Conservation (phyloP, 1,140 invertebrate species). For the Drosophila tsacasi region DNA sequence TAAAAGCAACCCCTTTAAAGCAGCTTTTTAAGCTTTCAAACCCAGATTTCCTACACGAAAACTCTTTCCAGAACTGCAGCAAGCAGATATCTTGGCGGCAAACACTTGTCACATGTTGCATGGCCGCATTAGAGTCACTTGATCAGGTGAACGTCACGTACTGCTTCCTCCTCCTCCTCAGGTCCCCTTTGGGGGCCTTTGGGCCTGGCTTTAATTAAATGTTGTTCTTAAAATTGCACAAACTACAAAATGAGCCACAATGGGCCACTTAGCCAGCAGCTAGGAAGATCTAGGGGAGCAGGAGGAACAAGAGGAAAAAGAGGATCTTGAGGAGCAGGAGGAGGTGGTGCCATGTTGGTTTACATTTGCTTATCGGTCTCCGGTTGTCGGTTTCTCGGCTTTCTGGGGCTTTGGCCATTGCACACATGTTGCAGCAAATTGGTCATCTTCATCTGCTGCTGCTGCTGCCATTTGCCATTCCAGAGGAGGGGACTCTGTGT, state of each 20-base stretch:
- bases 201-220: slow-evolving; percentile 71
- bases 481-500: neutral
- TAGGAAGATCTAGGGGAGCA: neutral
- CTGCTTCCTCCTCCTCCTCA: slow-evolving; percentile 4
- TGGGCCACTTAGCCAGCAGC: slow-evolving; percentile 63
- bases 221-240: slow-evolving; percentile 77
- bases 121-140: slow-evolving; percentile 40
- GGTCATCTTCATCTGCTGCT: slow-evolving; percentile 71
- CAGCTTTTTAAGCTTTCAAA: neutral
- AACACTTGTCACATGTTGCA: slow-evolving; percentile 23
- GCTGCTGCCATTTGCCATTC: slow-evolving; percentile 53
- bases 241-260: slow-evolving; percentile 79
- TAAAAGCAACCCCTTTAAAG: neutral
- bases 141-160: slow-evolving; percentile 67
- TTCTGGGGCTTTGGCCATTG: slow-evolving; percentile 29
- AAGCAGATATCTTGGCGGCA: slow-evolving; percentile 11
- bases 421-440: slow-evolving; percentile 74
- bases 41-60: neutral
- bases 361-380: slow-evolving; percentile 69
- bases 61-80: neutral
- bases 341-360: slow-evolving; percentile 21
- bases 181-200: neutral
- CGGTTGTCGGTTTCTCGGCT: slow-evolving; percentile 8
- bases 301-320: neutral
- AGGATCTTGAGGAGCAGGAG: neutral